A percentile compares a stretch with the other conserved stretches of the same genome.
These are phyloP conservation scores for Apotomis betuletana DNA, from an alignment of 2,888 invertebrate genomes.

Conservation along the genomic window DNA sequence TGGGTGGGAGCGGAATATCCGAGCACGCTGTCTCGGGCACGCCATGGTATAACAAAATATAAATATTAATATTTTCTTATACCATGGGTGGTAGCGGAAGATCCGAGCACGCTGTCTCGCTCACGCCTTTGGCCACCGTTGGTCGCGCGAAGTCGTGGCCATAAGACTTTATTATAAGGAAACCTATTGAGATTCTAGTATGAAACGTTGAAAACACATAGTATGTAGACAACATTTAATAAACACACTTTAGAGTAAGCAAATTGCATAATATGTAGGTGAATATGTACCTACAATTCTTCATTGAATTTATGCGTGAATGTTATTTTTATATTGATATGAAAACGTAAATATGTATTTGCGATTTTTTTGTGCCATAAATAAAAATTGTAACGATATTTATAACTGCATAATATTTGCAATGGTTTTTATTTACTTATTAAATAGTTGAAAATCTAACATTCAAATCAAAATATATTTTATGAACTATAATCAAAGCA, in stretches of 20 bases:
- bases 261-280: constrained; percentile 14
- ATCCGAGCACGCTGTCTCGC: too few relatives aligned
- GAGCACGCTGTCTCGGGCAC: too few relatives aligned
- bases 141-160: too few relatives aligned
- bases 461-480: background rate
- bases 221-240: constrained; percentile 14
- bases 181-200: constrained; percentile 30
- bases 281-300: constrained; percentile 9
- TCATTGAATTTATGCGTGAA: constrained; percentile 8
- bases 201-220: constrained; percentile 1
- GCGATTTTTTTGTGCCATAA: constrained; percentile 60
- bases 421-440: background rate
- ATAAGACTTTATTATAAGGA: constrained; percentile 15
- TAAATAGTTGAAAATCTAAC: background rate
- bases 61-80: too few relatives aligned
- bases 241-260: constrained; percentile 3
- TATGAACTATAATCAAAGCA: background rate
- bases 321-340: constrained; percentile 25
- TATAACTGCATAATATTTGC: background rate
- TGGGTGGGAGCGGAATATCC: too few relatives aligned
- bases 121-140: too few relatives aligned
- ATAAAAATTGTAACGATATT: constrained; percentile 21
- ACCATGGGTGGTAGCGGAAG: too few relatives aligned
- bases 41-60: too few relatives aligned
- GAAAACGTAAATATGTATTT: constrained; percentile 32